Evolutionary conservation across 2,888 invertebrate species (phyloP).

Genomic region (Lagria hirta): DNA sequence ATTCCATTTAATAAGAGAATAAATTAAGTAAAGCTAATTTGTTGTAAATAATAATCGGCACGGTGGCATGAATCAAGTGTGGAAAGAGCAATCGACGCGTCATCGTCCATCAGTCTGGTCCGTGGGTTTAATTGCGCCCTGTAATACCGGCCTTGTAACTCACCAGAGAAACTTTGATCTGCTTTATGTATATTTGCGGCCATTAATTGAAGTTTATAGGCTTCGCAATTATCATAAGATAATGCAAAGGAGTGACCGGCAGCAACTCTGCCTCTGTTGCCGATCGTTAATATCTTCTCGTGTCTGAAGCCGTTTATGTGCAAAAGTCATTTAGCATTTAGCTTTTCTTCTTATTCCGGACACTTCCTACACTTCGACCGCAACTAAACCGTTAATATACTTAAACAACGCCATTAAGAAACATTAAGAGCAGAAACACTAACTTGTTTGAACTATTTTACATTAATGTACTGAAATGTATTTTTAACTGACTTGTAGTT

Average conservation of each 20-base stretch:
- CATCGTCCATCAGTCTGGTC: constrained; percentile 54
- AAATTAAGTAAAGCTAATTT: constrained; percentile 23
- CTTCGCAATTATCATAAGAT: constrained; percentile 55
- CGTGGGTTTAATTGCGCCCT: constrained; percentile 54
- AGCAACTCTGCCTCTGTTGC: constrained; percentile 33
- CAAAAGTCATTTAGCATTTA: constrained; percentile 42
- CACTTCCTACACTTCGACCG: constrained; percentile 44
- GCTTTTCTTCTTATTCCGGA: constrained; percentile 43
- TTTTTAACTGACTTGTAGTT: no score
- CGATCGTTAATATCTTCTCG: constrained; percentile 36
- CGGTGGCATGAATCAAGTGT: constrained; percentile 24
- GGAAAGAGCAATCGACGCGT: constrained; percentile 33
- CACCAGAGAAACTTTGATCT: constrained; percentile 54
- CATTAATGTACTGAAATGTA: no score
- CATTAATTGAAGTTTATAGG: constrained; percentile 56
- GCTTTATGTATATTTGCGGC: constrained; percentile 54
- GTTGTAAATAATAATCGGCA: constrained; percentile 17
- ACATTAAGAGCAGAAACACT: no score
- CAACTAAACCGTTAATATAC: constrained; percentile 16
- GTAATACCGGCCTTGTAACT: constrained; percentile 51
- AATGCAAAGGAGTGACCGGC: constrained; percentile 53
- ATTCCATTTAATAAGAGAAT: no score
- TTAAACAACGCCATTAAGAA: constrained; percentile 15
- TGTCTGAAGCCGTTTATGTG: constrained; percentile 29
- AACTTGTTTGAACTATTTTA: no score